Conservation (phyloP, 2,888 invertebrate species). For the Torymus aiolomorphi region DNA sequence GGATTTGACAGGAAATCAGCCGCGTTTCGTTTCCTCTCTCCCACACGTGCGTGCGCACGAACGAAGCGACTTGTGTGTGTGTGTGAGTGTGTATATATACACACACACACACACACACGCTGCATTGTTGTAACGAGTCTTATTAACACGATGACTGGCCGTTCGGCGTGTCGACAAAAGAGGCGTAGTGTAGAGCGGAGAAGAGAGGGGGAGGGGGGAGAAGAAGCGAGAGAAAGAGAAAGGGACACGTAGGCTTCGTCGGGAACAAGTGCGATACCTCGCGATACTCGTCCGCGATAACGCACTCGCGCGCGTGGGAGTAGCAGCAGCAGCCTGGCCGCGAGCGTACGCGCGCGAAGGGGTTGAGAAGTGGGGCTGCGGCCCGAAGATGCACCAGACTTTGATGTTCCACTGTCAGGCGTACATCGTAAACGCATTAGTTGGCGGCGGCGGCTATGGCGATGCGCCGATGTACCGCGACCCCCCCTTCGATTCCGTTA, state of each 20-base stretch:
- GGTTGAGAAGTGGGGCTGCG: slow-evolving; percentile 46
- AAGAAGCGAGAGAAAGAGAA: not conserved
- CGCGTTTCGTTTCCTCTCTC: not conserved
- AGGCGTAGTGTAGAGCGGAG: not conserved
- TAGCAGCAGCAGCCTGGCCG: not conserved
- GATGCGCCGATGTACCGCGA: not conserved
- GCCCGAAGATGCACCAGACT: slow-evolving; percentile 59
- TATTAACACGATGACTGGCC: slow-evolving; percentile 51
- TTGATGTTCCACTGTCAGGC: slow-evolving; percentile 71
- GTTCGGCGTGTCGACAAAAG: slow-evolving; percentile 17
- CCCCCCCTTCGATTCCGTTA: slow-evolving; percentile 15
- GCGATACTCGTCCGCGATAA: slow-evolving; percentile 22
- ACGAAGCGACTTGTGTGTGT: not conserved
- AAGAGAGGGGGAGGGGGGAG: not conserved
- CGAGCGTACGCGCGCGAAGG: slow-evolving; percentile 34
- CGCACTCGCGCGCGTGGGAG: not conserved
- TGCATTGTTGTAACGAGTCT: slow-evolving; percentile 42
- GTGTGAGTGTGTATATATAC: too few species aligned
- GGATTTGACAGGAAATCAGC: slow-evolving; percentile 21
- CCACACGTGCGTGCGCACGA: not conserved
- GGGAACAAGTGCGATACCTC: slow-evolving; percentile 35
- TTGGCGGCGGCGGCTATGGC: slow-evolving; percentile 54
- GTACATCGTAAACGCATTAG: slow-evolving; percentile 74
- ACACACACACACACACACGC: too few species aligned
- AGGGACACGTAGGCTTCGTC: not conserved